Percentiles rank a stretch among this genome's conserved stretches.
Evolutionary conservation across 2,888 invertebrate genomes (phyloP).

Genomic region (Andricus curvator): DNA sequence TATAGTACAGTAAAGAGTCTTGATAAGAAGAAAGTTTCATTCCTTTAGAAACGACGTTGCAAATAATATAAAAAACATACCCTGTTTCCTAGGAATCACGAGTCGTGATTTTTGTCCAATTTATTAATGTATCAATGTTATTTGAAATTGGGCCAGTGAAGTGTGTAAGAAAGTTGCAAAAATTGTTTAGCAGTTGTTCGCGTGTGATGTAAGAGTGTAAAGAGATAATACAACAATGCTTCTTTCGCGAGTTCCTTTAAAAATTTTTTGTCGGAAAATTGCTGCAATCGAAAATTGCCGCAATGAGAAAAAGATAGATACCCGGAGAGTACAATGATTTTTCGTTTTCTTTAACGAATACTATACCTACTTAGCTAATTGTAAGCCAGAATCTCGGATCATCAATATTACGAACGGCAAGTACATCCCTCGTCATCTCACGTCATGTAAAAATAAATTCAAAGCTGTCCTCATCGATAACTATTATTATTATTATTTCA

Average conservation of each 20-base stretch:
- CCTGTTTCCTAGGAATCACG: constrained; percentile 94
- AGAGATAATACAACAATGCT: constrained; percentile 33
- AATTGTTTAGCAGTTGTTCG: constrained; percentile 43
- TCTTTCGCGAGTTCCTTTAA: background rate
- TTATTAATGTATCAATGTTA: constrained; percentile 61
- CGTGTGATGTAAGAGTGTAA: constrained; percentile 39
- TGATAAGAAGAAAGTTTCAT: constrained; percentile 59
- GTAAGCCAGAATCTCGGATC: constrained; percentile 30
- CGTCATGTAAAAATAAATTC: constrained; percentile 77
- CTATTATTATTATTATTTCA: constrained; percentile 66
- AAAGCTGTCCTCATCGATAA: constrained; percentile 73
- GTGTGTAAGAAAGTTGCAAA: constrained; percentile 64
- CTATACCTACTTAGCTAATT: constrained; percentile 20
- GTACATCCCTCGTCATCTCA: constrained; percentile 64
- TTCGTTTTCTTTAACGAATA: constrained; percentile 5
- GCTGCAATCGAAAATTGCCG: background rate
- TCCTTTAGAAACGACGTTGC: constrained; percentile 79
- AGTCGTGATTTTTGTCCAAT: constrained; percentile 67
- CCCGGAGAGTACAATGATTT: constrained; percentile 15
- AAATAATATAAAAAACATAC: constrained; percentile 96
- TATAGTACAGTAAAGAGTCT: constrained; percentile 56
- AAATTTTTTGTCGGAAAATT: background rate
- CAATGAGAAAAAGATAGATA: constrained; percentile 9
- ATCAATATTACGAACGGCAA: constrained; percentile 64
- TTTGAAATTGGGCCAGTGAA: constrained; percentile 61